Base-by-base conservation (phyloP, 2,888 invertebrate species). In the Xestia rhomboidea region DNA sequence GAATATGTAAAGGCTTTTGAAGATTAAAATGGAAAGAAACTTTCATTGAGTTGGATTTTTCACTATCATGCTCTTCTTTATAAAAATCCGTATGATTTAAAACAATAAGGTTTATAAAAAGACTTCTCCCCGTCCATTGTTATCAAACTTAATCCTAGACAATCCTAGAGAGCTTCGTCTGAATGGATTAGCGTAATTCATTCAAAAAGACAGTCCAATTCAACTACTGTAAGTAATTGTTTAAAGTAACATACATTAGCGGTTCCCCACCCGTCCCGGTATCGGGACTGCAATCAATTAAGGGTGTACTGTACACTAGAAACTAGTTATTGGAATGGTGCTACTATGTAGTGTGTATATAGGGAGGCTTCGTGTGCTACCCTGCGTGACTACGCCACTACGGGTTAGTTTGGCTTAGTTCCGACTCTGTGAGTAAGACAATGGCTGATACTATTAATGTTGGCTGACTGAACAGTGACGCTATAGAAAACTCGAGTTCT, bases 281-380 rank as follows among this genome's bases (percentile, higher is more conserved):
- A 76, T 79, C 82, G 70, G 67, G 27, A 72, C 79, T 79, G 87
- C 91, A 90, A 90, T 93, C 90, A 92, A 91, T 93, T 92, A 91
- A 90, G 86, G 87, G 84, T 87, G 80, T 87, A 78, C 87, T 76
- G 68, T 75, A 67, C 73, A 84, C 80, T 83, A 63, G 82, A 79
- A 87, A 87, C 88, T 87, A 86, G 89, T 90, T 88, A 90, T 87
- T 84, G 76, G 80, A 89, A 83, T 84, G 81, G 87, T 70, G 76
- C 82, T 89, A 81, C 73, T 83, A 74, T 82, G 78, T 73, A 82
- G 81, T 83, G 81, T 68, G 81, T 68, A 73, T 85, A 88, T 83
- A 82, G 82, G 72, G 73, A 57, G 64, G 73, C 77, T 72, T 83
- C 71, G 80, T 81, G 69, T 82, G 82, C 81, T 77, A 67, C 68